Percentiles rank a stretch among this genome's conserved stretches.
Conservation (phyloP, 1,140 invertebrate species). For the Drosophila arizonae region DNA sequence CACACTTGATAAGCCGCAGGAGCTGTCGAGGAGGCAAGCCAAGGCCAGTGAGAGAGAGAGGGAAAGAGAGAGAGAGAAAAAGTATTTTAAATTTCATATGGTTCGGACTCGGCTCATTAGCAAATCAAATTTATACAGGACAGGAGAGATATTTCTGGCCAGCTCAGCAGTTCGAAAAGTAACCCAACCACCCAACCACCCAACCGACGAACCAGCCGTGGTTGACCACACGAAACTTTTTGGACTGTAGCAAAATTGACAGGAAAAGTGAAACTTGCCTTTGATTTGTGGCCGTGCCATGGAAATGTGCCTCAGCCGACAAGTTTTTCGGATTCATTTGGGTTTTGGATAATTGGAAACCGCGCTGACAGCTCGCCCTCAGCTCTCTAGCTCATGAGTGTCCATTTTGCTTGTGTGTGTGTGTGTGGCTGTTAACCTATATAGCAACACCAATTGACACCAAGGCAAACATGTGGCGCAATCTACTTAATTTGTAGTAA, state of each 20-base stretch:
- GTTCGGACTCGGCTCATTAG: conserved; percentile 57
- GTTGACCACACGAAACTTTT: conserved; percentile 62
- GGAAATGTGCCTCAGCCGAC: conserved; percentile 33
- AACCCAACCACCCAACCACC: conserved; percentile 1
- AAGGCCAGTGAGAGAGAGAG: not conserved
- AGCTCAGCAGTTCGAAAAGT: conserved; percentile 18
- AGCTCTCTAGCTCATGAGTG: not conserved
- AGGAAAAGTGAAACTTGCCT: conserved; percentile 53
- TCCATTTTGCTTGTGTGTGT: conserved; percentile 15
- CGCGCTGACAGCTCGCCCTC: conserved; percentile 42
- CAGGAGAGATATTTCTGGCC: conserved; percentile 13
- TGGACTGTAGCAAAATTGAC: conserved; percentile 47
- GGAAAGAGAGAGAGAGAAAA: conserved; percentile 27
- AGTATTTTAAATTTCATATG: conserved; percentile 76
- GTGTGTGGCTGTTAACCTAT: not conserved
- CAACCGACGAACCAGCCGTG: conserved; percentile 17
- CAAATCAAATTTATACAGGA: conserved; percentile 72
- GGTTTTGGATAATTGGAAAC: conserved; percentile 45
- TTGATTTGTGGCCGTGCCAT: conserved; percentile 43
- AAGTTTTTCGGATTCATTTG: conserved; percentile 41
- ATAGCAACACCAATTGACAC: conserved; percentile 5
- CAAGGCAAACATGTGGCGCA: conserved; percentile 21
- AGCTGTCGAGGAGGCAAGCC: conserved; percentile 2
- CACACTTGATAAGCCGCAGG: conserved; percentile 59
- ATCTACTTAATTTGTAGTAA: conserved; percentile 8